Conservation (phyloP, 1,140 invertebrate genomes). For the Pseudomyrmex dendroicus region DNA sequence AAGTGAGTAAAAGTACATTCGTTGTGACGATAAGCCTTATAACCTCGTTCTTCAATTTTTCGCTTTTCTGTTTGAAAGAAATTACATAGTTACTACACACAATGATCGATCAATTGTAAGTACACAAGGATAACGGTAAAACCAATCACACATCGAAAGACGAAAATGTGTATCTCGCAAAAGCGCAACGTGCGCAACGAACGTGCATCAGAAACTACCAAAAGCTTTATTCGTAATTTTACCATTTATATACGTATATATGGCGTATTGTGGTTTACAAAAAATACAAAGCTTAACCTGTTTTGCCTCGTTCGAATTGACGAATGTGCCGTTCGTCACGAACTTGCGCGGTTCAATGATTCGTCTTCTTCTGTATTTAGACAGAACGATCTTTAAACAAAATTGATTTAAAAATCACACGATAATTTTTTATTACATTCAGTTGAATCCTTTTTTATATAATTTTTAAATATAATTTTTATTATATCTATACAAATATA, state of each 20-base stretch:
- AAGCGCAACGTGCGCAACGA: too few species aligned
- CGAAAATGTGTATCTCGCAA: too few species aligned
- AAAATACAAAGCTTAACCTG: slow-evolving; percentile 12
- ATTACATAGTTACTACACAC: too few species aligned
- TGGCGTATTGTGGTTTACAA: not conserved
- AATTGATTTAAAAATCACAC: too few species aligned
- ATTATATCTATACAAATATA: too few species aligned
- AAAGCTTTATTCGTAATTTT: not conserved
- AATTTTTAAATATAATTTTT: too few species aligned
- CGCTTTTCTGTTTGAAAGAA: too few species aligned
- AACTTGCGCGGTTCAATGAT: not conserved
- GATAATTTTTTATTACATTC: not conserved
- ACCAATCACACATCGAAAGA: too few species aligned
- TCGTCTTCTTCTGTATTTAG: not conserved
- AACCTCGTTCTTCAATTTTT: too few species aligned
- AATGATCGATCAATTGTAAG: too few species aligned
- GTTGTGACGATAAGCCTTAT: too few species aligned
- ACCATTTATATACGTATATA: not conserved
- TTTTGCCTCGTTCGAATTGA: not conserved
- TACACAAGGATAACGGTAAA: too few species aligned
- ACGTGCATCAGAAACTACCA: not conserved
- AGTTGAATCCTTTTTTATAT: not conserved
- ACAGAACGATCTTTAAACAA: slow-evolving; percentile 6
- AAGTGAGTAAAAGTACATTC: slow-evolving; percentile 39
- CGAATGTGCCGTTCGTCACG: not conserved